Conservation (phyloP, 2,113 vertebrate species). For the Perccottus glenii region DNA sequence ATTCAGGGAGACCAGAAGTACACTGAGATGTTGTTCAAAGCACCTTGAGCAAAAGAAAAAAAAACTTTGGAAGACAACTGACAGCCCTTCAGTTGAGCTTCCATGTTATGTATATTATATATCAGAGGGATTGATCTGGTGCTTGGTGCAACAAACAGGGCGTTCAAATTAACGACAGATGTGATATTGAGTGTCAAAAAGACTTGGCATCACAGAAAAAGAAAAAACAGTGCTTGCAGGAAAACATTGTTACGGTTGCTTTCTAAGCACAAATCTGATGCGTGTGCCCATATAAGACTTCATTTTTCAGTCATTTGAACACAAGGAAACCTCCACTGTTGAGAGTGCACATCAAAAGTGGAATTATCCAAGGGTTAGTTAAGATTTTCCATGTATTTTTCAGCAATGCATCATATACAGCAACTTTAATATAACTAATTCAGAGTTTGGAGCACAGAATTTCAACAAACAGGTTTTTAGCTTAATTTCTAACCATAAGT, state of each 20-base stretch:
- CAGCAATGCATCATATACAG: background rate
- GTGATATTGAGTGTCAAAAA: slow-evolving; percentile 25
- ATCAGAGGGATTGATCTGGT: slow-evolving; percentile 40
- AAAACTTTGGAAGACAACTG: slow-evolving; percentile 55
- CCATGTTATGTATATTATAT: slow-evolving; percentile 17
- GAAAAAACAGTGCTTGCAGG: slow-evolving; percentile 27
- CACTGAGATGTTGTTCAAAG: slow-evolving; percentile 62
- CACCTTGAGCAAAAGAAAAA: slow-evolving; percentile 55
- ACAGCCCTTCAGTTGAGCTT: slow-evolving; percentile 40
- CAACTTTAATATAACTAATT: background rate
- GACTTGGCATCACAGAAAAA: slow-evolving; percentile 49
- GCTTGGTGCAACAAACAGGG: slow-evolving; percentile 55
- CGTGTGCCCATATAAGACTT: slow-evolving; percentile 5
- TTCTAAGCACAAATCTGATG: slow-evolving; percentile 36
- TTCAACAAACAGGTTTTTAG: too few species aligned
- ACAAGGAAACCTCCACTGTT: slow-evolving; percentile 9
- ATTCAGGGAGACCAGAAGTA: slow-evolving; percentile 38
- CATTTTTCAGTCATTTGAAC: slow-evolving; percentile 17
- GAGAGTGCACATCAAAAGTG: background rate
- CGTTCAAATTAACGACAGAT: slow-evolving; percentile 53
- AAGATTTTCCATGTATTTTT: slow-evolving; percentile 1
- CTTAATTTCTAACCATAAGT: too few species aligned
- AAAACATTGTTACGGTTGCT: slow-evolving; percentile 26
- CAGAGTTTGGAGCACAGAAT: background rate
- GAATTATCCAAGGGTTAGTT: background rate